phyloP scores from a whole-genome alignment of 2,888 invertebrate species.

The Ophion costatus region DNA sequence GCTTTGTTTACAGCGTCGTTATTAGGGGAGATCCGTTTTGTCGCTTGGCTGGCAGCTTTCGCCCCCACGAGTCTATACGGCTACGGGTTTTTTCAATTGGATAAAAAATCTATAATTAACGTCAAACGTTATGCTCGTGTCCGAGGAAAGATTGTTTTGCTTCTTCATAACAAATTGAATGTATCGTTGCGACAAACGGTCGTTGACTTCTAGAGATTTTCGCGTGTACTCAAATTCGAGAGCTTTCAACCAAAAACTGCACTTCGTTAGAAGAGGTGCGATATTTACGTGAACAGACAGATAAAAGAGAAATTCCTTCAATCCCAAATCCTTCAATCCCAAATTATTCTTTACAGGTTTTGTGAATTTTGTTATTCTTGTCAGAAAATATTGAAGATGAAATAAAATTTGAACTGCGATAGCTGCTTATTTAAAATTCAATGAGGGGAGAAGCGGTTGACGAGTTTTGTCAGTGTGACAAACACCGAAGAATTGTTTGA shows the following conservation, averaged over 20 bases:
- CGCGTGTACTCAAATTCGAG: background rate
- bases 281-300: too few species aligned
- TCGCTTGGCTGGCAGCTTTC: background rate
- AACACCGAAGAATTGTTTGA: too few species aligned
- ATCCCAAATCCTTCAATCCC: too few species aligned
- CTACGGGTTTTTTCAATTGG: background rate
- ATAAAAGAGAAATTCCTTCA: too few species aligned
- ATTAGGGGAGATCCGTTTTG: slow-evolving; percentile 18
- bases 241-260: background rate
- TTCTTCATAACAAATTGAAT: background rate
- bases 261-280: too few species aligned
- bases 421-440: too few species aligned
- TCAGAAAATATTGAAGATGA: too few species aligned
- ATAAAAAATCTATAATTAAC: background rate
- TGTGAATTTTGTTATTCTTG: too few species aligned
- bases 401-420: too few species aligned
- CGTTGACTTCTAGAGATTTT: slow-evolving; percentile 1
- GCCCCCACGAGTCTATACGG: background rate
- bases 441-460: too few species aligned
- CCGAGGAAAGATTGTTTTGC: background rate
- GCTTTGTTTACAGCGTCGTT: slow-evolving; percentile 16
- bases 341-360: too few species aligned
- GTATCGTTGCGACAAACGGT: background rate
- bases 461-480: too few species aligned
- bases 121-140: background rate